phyloP scores from a whole-genome alignment of 2,797 vertebrate genomes.

The Hyperoplus lanceolatus region DNA sequence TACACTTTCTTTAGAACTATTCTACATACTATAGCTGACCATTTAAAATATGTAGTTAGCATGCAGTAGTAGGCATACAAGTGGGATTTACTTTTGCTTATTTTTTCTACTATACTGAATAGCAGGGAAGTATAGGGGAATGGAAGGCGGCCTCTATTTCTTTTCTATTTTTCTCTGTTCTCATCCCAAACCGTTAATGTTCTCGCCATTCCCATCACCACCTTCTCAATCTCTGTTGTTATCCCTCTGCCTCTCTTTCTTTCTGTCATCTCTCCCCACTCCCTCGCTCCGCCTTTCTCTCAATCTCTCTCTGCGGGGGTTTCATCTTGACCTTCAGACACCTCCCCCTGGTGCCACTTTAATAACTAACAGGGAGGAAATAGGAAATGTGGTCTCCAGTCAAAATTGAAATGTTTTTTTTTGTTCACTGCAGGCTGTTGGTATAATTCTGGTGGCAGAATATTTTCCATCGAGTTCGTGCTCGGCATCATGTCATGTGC shows the following conservation, averaged over 20 bases:
- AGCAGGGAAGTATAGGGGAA: no score
- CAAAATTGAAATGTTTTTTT: constrained; percentile 77
- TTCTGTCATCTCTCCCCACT: constrained; percentile 45
- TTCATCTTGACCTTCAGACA: constrained; percentile 82
- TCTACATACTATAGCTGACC: no score
- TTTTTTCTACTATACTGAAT: no score
- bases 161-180: constrained; percentile 24
- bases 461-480: constrained; percentile 66
- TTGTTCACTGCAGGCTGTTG: constrained; percentile 65
- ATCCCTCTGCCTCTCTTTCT: constrained; percentile 49
- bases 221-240: constrained; percentile 45
- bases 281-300: constrained; percentile 34
- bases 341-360: constrained; percentile 76
- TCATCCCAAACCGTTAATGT: constrained; percentile 5
- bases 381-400: constrained; percentile 76
- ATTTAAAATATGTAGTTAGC: no score
- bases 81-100: no score
- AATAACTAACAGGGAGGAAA: constrained; percentile 73
- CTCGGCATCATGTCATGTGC: constrained; percentile 59
- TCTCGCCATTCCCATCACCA: constrained; percentile 25
- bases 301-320: constrained; percentile 57
- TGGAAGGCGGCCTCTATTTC: constrained; percentile 6
- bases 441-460: constrained; percentile 66
- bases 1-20: no score
- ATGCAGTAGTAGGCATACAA: no score